These are phyloP conservation scores for Burhinus bistriatus DNA, from an alignment of 2,113 vertebrate genomes.

Conservation along the genomic window DNA sequence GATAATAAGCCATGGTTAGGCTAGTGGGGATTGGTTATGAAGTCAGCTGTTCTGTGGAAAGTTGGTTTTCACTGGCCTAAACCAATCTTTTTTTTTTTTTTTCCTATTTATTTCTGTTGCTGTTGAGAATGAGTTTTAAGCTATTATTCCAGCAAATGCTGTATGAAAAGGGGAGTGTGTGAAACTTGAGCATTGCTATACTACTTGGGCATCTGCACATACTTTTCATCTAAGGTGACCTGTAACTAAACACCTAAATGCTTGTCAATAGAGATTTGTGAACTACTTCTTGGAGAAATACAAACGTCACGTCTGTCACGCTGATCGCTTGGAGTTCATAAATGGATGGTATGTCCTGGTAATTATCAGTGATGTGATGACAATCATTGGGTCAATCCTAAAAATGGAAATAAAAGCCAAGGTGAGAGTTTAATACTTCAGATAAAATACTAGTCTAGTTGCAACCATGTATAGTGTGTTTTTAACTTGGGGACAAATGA, in stretches of 20 bases:
- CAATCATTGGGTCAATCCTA: constrained; percentile 89
- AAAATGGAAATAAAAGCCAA: constrained; percentile 99
- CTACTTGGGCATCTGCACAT: background rate
- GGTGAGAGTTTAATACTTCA: constrained; percentile 70
- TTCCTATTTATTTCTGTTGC: background rate
- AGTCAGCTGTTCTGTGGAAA: background rate
- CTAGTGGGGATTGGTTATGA: background rate
- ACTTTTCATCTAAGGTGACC: background rate
- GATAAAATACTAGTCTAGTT: background rate
- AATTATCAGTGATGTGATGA: constrained; percentile 90
- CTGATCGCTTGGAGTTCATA: constrained; percentile 86
- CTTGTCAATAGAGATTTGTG: constrained; percentile 85
- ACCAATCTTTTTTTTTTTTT: background rate
- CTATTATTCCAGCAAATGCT: background rate
- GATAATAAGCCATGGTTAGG: background rate
- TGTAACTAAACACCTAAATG: constrained; percentile 29
- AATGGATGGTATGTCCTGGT: constrained; percentile 95
- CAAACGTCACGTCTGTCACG: constrained; percentile 76
- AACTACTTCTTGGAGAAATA: constrained; percentile 83
- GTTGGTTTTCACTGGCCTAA: background rate
- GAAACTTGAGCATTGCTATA: background rate
- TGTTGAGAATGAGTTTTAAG: background rate
- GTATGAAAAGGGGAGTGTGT: background rate
- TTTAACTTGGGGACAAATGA: background rate
- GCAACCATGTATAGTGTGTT: background rate